phyloP scores from a whole-genome alignment of 2,888 invertebrate genomes.

The Lingula anatina region DNA sequence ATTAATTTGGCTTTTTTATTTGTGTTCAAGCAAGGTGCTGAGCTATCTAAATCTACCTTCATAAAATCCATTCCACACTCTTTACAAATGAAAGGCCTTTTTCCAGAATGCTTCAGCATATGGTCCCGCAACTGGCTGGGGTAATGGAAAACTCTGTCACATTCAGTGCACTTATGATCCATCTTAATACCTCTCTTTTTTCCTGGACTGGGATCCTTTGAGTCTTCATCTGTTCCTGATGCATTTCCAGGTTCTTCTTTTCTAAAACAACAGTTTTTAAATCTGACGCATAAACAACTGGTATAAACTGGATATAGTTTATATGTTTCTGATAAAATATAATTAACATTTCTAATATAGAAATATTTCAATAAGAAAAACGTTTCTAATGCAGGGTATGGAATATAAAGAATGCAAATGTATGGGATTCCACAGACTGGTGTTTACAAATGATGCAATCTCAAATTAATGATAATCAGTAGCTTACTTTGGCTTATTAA shows the following conservation, averaged over 20 bases:
- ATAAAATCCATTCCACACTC: slow-evolving; percentile 53
- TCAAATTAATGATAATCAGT: neutral
- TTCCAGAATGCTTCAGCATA: slow-evolving; percentile 45
- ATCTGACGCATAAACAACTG: too few species aligned
- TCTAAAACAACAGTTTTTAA: too few species aligned
- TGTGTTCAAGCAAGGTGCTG: too few species aligned
- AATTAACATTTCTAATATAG: too few species aligned
- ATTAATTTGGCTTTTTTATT: too few species aligned
- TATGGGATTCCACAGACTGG: neutral
- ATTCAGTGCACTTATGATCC: neutral
- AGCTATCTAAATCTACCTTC: slow-evolving; percentile 44
- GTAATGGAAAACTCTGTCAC: slow-evolving; percentile 43
- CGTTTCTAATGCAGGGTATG: too few species aligned
- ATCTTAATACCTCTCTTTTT: neutral
- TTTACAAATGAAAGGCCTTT: slow-evolving; percentile 46
- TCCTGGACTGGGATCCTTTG: neutral
- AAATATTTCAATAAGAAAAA: too few species aligned
- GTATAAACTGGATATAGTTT: too few species aligned
- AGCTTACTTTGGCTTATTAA: neutral
- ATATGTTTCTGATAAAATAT: too few species aligned
- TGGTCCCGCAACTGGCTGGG: slow-evolving; percentile 51
- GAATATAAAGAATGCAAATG: too few species aligned
- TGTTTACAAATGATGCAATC: neutral
- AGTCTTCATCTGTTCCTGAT: neutral
- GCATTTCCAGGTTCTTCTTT: slow-evolving; percentile 1